Evolutionary conservation across 1,140 invertebrate species (phyloP), one percentile per base, ranked within the genome.

Genomic region (Caenorhabditis latens): DNA sequence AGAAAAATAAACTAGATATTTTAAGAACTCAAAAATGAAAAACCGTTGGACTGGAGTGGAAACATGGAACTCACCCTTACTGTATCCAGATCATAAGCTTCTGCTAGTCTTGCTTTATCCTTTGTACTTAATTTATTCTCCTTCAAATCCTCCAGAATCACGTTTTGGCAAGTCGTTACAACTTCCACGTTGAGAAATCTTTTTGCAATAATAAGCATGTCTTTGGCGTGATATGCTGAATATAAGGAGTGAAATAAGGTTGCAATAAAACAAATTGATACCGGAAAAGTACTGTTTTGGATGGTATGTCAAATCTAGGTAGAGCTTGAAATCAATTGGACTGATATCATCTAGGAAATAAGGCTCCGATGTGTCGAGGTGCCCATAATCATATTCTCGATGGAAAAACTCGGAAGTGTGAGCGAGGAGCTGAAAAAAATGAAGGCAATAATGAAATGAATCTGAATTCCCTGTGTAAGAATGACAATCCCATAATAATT

Each of bases 231-330:
- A n/a, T 53, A 79, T 0, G 46, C 46, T 53, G 65, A 9, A 46
- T 32, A 71, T 5, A 58, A 19, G 14, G 14, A 7, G 14, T 58
- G 13, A 58, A 6, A 19, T 58, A 7, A 16, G 6, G 55, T 58
- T 43, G 43, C 46, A 46, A 46, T 11, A 71, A 71, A 43, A 1
- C 4, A 3, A 13, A 7, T 0, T 4, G 9, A 4, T 71, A 71
- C 65, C 65, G 16, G 71, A 50, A n/a, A 79, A 79, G 19, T 79
- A 79, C 24, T 79, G 71, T 24, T 79, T 79, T 50, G 71, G 71
- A 79, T 79, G 16, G 42, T 79, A 79, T 14, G 40, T 43, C 71
- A 79, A 50, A 50, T 79, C 71, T 19, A 79, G 13, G 46, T 24
- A 79, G 11, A 79, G 40, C 21, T 50, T 50, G 71, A 79, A 79